Conservation (phyloP, 1,140 invertebrate species). For the Neuroterus valhalla region DNA sequence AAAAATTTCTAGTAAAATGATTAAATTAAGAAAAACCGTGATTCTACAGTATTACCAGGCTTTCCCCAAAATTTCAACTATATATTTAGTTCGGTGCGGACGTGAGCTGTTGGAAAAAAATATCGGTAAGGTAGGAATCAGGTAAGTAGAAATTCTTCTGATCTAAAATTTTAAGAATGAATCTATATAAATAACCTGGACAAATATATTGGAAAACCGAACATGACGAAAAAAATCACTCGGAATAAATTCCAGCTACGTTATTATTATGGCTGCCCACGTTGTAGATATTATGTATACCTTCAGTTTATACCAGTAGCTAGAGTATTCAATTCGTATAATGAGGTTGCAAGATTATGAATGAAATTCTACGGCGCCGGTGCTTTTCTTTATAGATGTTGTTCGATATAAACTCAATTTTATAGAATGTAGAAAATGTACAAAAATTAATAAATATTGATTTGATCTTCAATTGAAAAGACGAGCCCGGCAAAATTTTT, state of each 20-base stretch:
- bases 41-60: too few species aligned
- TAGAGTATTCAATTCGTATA: conserved; percentile 23
- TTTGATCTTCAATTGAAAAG: neutral
- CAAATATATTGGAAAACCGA: too few species aligned
- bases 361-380: conserved; percentile 14
- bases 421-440: neutral
- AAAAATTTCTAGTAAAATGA: too few species aligned
- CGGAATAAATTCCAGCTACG: conserved; percentile 1
- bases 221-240: conserved; percentile 14
- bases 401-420: neutral
- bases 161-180: neutral
- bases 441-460: neutral
- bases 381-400: conserved; percentile 1
- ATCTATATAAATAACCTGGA: neutral
- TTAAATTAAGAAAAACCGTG: too few species aligned
- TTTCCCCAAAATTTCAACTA: too few species aligned
- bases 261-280: neutral
- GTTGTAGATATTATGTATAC: neutral
- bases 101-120: too few species aligned
- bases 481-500: too few species aligned
- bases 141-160: too few species aligned
- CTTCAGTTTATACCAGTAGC: neutral
- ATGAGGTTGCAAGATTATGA: conserved; percentile 29
- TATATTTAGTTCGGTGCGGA: too few species aligned
- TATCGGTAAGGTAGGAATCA: too few species aligned